Conservation (phyloP, 2,888 invertebrate genomes). For the Onchidella celtica region DNA sequence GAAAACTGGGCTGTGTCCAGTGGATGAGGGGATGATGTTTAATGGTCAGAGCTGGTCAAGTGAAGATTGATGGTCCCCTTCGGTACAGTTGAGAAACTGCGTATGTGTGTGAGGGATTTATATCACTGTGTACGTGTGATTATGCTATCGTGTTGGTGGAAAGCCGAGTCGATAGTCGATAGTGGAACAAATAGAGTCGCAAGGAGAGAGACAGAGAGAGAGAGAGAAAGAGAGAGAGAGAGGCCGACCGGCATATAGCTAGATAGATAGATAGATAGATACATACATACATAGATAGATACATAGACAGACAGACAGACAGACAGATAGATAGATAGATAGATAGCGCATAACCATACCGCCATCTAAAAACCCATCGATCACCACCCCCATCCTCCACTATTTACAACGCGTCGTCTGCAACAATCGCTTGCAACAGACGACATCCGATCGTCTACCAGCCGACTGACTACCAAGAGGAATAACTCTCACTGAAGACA, state of each 20-base stretch:
- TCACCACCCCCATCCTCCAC: neutral
- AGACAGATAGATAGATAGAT: slow-evolving; percentile 17
- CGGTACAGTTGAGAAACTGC: no score
- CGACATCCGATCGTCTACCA: no score
- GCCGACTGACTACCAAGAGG: no score
- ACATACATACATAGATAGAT: neutral
- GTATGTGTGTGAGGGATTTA: no score
- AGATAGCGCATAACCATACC: neutral
- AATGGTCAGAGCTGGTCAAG: no score
- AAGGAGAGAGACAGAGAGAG: slow-evolving; percentile 36
- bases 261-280: slow-evolving; percentile 8
- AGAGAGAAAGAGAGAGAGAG: slow-evolving; percentile 28
- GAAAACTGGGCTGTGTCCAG: no score
- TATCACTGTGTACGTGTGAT: no score
- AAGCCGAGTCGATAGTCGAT: neutral
- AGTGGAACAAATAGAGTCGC: slow-evolving; percentile 3
- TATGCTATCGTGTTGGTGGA: no score
- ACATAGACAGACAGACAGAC: slow-evolving; percentile 8
- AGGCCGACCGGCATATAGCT: neutral
- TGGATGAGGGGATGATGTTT: no score
- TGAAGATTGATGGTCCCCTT: no score
- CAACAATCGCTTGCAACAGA: no score
- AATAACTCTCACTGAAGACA: no score
- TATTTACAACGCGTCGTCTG: neutral
- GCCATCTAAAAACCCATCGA: neutral